Evolutionary conservation across 2,113 vertebrate species (phyloP).

Genomic region (Heliornis fulica): DNA sequence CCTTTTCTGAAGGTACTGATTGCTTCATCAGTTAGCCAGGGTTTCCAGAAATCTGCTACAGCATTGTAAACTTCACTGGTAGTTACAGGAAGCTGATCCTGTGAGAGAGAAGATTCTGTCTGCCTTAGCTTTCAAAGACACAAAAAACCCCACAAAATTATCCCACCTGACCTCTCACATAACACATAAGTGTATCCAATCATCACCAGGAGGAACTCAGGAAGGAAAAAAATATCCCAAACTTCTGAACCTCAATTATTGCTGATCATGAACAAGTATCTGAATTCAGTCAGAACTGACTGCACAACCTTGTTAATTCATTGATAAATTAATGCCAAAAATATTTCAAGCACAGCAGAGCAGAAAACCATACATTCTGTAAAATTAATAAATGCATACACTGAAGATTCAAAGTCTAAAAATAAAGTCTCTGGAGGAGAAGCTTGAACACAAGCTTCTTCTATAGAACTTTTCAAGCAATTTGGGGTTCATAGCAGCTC

Average conservation of each 20-base stretch:
- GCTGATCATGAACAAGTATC: neutral
- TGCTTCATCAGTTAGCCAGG: conserved; percentile 86
- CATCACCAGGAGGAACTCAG: neutral
- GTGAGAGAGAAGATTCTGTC: conserved; percentile 20
- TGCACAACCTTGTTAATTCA: neutral
- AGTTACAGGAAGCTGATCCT: conserved; percentile 88
- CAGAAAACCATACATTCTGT: neutral
- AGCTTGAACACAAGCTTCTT: neutral
- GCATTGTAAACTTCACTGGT: conserved; percentile 85
- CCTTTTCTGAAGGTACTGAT: conserved; percentile 85
- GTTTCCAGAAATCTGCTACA: conserved; percentile 86
- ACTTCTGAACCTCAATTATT: neutral
- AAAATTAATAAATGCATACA: neutral
- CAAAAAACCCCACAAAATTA: neutral
- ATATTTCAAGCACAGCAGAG: neutral
- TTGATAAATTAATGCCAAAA: neutral
- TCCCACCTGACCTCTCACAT: neutral
- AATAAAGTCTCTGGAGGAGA: neutral
- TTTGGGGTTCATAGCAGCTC: neutral
- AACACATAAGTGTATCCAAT: neutral
- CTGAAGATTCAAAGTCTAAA: neutral
- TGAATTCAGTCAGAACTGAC: neutral
- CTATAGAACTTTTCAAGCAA: neutral
- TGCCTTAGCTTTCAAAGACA: neutral
- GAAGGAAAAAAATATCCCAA: neutral